Percentiles rank a stretch among this genome's conserved stretches.
Evolutionary conservation across 1,140 invertebrate genomes (phyloP).

Genomic region (Sitodiplosis mosellana): DNA sequence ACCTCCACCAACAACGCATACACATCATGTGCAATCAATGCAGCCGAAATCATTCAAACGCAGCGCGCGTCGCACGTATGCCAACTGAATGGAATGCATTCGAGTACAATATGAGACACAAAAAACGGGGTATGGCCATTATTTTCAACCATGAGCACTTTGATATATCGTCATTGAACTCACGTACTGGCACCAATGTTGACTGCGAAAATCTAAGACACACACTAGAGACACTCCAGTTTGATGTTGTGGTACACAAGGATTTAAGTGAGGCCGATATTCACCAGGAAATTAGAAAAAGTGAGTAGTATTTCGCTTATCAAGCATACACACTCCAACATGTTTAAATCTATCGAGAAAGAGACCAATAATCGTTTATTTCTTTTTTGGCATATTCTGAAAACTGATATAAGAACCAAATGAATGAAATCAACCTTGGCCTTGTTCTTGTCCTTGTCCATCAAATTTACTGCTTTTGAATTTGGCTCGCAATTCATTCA

Average conservation of each 20-base stretch:
- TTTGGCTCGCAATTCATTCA: too few species aligned
- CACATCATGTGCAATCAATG: too few species aligned
- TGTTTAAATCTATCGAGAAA: too few species aligned
- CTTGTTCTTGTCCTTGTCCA: not conserved
- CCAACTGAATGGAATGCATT: conserved; percentile 43
- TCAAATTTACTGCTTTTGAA: not conserved
- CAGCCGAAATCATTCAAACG: too few species aligned
- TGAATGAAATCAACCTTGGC: too few species aligned
- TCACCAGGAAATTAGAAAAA: conserved; percentile 38
- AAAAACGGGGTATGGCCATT: conserved; percentile 57
- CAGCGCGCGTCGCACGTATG: conserved; percentile 30
- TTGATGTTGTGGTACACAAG: conserved; percentile 44
- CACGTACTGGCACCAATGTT: conserved; percentile 51
- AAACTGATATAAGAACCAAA: too few species aligned
- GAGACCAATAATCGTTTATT: too few species aligned
- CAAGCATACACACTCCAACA: too few species aligned
- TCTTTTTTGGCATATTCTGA: too few species aligned
- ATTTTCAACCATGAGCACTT: conserved; percentile 84
- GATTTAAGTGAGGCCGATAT: conserved; percentile 46
- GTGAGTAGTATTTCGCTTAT: conserved; percentile 16
- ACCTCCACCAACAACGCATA: conserved; percentile 4
- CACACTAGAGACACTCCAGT: conserved; percentile 49
- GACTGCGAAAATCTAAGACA: conserved; percentile 49
- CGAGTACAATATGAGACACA: conserved; percentile 77
- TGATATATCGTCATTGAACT: conserved; percentile 32